Base-by-base conservation (phyloP, 2,797 vertebrate species). In the Tokudaia tokunoshimensis region DNA sequence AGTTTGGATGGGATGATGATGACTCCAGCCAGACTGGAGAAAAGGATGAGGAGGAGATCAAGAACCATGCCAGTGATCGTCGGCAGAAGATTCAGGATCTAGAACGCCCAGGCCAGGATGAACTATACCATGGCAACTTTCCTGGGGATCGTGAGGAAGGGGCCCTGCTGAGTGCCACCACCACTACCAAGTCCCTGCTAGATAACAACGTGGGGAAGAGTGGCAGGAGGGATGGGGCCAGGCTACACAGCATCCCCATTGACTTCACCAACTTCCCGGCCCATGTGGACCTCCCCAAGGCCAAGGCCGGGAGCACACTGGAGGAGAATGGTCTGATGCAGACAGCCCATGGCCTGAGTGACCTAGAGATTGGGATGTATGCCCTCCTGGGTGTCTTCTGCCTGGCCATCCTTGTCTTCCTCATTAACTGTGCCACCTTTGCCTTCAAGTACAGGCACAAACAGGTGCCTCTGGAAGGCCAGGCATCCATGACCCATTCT, bases 291-390 rank as follows among this genome's bases (percentile, higher is more conserved):
- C 98, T 99, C 6, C 99, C 99, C 0, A 98, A 98, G 29, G 99
- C 98, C 1, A 98, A 98, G 29, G 99, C 98, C 0, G 98, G 98
- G 0, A 98, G 97, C 0, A 99, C 99, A 80, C 74, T 98, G 94
- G 99, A 99, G 13, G 99, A 99, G 0, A 86, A 47, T 0, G 99
- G 99, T 96, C 98, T 99, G 91, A 94, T 99, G 44, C 99, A 99
- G 97, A 97, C 99, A 0, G 97, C 99, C 0, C 98, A 99, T 0
- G 99, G 99, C 47, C 99, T 99, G 81, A 99, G 99, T 0, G 99
- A 99, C 97, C 98, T 99, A 97, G 99, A 99, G 98, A 99, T 99
- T 0, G 99, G 99, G 82, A 99, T 99, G 99, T 99, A 99, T 0
- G 99, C 99, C 12, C 98, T 99, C 88, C 98, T 99, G 72, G 99